phyloP scores from a whole-genome alignment of 1,140 invertebrate genomes.

The Sycophaga agraensis region DNA sequence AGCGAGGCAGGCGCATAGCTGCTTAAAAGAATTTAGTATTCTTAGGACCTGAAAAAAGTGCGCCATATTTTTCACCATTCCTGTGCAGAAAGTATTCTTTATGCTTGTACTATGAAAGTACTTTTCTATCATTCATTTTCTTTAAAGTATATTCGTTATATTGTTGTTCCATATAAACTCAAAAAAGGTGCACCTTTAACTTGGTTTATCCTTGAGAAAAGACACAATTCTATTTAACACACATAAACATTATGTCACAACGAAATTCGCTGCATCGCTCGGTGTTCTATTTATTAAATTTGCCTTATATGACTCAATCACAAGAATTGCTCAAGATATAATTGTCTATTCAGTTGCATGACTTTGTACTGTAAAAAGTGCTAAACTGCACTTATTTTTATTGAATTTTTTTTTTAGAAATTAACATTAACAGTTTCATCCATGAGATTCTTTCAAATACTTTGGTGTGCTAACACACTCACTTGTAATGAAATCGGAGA shows the following conservation, averaged over 20 bases:
- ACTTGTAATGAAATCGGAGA: constrained; percentile 5
- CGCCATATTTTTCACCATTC: constrained; percentile 1
- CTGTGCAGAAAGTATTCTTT: background rate
- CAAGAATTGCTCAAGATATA: constrained; percentile 33
- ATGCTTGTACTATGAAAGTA: constrained; percentile 1
- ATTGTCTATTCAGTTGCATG: constrained; percentile 24
- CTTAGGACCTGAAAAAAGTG: constrained; percentile 3
- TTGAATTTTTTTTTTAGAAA: constrained; percentile 10
- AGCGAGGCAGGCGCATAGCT: constrained; percentile 35
- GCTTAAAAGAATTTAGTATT: constrained; percentile 23
- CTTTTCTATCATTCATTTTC: background rate
- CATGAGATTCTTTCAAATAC: constrained; percentile 14
- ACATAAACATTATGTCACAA: background rate
- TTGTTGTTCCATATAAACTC: background rate
- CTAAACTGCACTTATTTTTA: background rate
- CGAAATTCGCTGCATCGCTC: constrained; percentile 34
- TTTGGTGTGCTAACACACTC: constrained; percentile 2
- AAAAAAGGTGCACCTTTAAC: too few species aligned
- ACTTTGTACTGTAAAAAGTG: constrained; percentile 35
- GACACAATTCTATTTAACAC: background rate
- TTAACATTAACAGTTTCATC: background rate
- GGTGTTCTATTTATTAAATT: constrained; percentile 27
- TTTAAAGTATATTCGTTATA: background rate
- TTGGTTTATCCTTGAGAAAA: background rate
- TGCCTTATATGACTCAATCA: constrained; percentile 19